phyloP scores from a whole-genome alignment of 1,140 invertebrate species.

The Tetragonula clypearis region DNA sequence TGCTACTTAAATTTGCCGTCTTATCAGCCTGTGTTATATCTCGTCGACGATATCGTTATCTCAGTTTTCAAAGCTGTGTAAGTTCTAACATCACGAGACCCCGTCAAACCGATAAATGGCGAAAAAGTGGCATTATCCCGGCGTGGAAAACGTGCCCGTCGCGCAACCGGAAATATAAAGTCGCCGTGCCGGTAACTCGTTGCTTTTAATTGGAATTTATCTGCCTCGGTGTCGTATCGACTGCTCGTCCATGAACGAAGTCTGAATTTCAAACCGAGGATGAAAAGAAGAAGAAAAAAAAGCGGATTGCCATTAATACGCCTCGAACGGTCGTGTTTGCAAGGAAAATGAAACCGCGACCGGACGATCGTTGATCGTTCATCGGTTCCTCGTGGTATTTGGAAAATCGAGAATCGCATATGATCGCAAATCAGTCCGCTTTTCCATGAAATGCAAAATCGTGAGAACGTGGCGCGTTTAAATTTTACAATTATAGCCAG shows the following conservation, averaged over 20 bases:
- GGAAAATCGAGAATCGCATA: background rate
- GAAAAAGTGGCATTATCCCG: constrained; percentile 38
- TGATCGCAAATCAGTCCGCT: background rate
- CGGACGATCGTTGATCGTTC: background rate
- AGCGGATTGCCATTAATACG: constrained; percentile 6
- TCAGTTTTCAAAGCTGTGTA: background rate
- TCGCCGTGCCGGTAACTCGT: constrained; percentile 47
- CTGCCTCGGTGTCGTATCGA: constrained; percentile 30
- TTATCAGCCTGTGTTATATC: background rate
- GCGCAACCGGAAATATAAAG: constrained; percentile 63
- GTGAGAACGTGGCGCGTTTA: no score
- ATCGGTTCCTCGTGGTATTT: background rate
- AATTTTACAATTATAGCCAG: no score
- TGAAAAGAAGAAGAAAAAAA: constrained; percentile 29
- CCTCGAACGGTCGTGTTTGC: constrained; percentile 1
- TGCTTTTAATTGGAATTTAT: constrained; percentile 67
- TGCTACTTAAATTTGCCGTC: background rate
- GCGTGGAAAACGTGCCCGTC: constrained; percentile 29
- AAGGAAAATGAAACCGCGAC: background rate
- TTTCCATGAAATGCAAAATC: background rate
- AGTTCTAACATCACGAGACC: background rate
- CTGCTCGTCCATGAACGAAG: constrained; percentile 23
- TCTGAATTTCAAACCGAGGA: constrained; percentile 14
- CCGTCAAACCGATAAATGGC: constrained; percentile 43
- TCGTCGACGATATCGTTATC: background rate